phyloP scores from a whole-genome alignment of 1,140 invertebrate species.

The Drosophila malerkotliana region DNA sequence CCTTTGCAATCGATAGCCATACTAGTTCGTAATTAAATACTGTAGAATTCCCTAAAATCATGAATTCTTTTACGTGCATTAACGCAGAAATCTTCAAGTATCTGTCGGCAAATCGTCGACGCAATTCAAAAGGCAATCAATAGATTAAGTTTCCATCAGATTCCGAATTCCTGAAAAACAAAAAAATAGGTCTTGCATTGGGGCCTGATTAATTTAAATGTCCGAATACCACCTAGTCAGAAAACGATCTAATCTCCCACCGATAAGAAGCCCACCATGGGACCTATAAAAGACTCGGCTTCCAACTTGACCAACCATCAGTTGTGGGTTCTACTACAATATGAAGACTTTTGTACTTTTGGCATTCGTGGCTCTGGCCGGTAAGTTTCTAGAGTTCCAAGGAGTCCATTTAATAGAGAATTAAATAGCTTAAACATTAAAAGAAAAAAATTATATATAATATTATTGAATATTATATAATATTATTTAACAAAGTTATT shows the following conservation, averaged over 20 bases:
- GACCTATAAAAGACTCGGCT: conserved; percentile 23
- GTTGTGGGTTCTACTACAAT: conserved; percentile 24
- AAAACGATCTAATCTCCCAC: conserved; percentile 9
- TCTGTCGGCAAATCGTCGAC: conserved; percentile 12
- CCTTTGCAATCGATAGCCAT: conserved; percentile 11
- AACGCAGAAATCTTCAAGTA: neutral
- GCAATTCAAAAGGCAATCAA: conserved; percentile 44
- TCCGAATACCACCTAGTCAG: conserved; percentile 12
- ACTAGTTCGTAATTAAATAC: neutral
- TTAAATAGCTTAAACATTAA: no score
- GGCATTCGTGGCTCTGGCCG: conserved; percentile 49
- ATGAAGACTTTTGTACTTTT: conserved; percentile 35
- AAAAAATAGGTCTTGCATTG: conserved; percentile 7
- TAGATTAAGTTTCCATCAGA: conserved; percentile 42
- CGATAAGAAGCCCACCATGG: conserved; percentile 31
- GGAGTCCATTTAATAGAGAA: no score
- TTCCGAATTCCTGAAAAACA: conserved; percentile 18
- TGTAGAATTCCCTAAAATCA: neutral
- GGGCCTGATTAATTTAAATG: conserved; percentile 31
- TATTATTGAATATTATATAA: no score
- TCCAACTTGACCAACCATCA: neutral
- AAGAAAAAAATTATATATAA: no score
- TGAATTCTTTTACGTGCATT: neutral
- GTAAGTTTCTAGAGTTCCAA: conserved; percentile 26
- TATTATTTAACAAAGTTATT: no score